phyloP scores from a whole-genome alignment of 2,113 vertebrate genomes.

The Strix aluco region DNA sequence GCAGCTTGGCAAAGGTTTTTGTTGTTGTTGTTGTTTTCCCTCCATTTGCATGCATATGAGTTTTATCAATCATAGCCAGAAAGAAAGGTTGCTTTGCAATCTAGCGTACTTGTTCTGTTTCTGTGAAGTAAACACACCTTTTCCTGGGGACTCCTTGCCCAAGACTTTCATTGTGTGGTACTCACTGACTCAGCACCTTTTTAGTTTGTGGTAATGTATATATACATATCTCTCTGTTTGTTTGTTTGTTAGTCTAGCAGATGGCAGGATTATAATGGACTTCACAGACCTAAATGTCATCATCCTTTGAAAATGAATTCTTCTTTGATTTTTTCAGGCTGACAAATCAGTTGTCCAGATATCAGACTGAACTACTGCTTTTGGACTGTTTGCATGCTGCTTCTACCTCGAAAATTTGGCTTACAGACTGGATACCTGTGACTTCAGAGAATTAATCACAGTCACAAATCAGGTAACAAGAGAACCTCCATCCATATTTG shows the following conservation, averaged over 20 bases:
- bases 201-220: not conserved
- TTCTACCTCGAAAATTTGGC: not conserved
- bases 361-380: not conserved
- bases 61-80: not conserved
- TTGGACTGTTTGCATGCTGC: not conserved
- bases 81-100: not conserved
- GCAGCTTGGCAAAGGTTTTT: not conserved
- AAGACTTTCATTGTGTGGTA: not conserved
- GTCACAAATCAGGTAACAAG: not conserved
- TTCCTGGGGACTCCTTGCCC: not conserved
- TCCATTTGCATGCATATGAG: conserved; percentile 33
- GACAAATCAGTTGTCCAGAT: not conserved
- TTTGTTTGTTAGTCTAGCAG: not conserved
- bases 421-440: not conserved
- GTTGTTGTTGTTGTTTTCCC: not conserved
- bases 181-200: not conserved
- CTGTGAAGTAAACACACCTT: not conserved
- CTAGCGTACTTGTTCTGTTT: not conserved
- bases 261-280: not conserved
- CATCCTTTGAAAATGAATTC: not conserved
- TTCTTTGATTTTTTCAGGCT: not conserved
- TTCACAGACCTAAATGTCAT: not conserved
- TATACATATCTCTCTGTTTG: not conserved
- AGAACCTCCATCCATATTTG: not conserved
- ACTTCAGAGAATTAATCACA: not conserved